Evolutionary conservation across 2,888 invertebrate species (phyloP).

Genomic region (Eueremaeus valkanovi): DNA sequence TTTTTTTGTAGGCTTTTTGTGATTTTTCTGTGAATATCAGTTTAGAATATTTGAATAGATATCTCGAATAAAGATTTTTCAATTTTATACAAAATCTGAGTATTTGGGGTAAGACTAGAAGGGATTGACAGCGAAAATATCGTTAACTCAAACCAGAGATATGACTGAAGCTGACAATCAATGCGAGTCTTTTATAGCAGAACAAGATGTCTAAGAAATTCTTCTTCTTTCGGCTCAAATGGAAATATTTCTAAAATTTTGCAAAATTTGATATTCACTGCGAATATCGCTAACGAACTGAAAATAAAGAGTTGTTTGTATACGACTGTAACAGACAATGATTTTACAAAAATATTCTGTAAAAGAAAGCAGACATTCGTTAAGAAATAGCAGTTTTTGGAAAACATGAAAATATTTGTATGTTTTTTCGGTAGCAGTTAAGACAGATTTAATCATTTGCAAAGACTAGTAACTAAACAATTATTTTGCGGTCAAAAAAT

Average conservation of each 20-base stretch:
- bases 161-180: neutral
- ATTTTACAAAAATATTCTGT: no score
- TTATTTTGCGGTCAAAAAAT: slow-evolving; percentile 1
- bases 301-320: neutral
- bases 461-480: neutral
- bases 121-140: neutral
- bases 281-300: neutral
- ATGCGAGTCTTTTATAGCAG: neutral
- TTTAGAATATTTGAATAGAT: no score
- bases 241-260: no score
- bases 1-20: neutral
- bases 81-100: neutral
- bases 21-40: neutral
- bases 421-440: neutral
- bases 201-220: neutral
- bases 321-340: neutral
- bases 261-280: no score
- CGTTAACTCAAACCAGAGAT: neutral
- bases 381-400: neutral
- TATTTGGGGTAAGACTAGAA: neutral
- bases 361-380: no score
- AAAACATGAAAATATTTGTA: no score
- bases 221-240: no score
- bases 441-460: neutral
- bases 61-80: no score